Conservation (phyloP, 2,888 invertebrate species). For the Timema cristinae region DNA sequence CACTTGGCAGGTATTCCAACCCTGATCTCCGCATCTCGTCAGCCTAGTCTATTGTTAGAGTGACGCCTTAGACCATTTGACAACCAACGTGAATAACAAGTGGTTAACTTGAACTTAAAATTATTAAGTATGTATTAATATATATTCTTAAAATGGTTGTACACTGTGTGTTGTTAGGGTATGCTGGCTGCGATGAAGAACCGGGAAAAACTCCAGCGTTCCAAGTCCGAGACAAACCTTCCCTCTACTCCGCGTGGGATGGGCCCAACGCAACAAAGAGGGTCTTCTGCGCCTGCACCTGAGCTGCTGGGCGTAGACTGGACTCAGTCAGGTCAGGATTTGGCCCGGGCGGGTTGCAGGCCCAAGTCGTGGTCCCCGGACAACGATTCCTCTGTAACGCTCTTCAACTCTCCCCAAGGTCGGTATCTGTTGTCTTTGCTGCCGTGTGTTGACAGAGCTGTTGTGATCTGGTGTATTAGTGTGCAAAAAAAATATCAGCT, state of each 20-base stretch:
- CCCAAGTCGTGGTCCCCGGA: slow-evolving; percentile 75
- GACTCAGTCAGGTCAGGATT: slow-evolving; percentile 40
- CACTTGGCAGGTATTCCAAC: no score
- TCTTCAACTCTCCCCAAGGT: slow-evolving; percentile 38
- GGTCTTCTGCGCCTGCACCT: slow-evolving; percentile 31
- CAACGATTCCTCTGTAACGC: slow-evolving; percentile 56
- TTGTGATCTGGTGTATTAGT: no score
- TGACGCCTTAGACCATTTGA: no score
- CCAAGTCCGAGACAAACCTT: slow-evolving; percentile 88
- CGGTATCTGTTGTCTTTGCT: no score
- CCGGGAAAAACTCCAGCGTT: slow-evolving; percentile 85
- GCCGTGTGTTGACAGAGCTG: no score
- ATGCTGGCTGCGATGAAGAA: slow-evolving; percentile 96
- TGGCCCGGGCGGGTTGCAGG: slow-evolving; percentile 45
- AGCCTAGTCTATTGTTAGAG: no score
- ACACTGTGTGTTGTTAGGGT: slow-evolving; percentile 47
- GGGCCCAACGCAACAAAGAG: slow-evolving; percentile 23
- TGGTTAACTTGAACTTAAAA: no score
- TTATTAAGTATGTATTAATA: no score
- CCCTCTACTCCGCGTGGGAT: slow-evolving; percentile 52
- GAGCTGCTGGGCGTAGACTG: slow-evolving; percentile 39
- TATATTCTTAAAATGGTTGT: no score
- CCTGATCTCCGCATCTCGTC: no score
- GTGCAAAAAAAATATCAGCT: no score
- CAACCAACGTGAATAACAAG: no score